A percentile compares a stretch with the other conserved stretches of the same genome.
Evolutionary conservation across 2,113 vertebrate species (phyloP).

Genomic region (Anhinga rufa): DNA sequence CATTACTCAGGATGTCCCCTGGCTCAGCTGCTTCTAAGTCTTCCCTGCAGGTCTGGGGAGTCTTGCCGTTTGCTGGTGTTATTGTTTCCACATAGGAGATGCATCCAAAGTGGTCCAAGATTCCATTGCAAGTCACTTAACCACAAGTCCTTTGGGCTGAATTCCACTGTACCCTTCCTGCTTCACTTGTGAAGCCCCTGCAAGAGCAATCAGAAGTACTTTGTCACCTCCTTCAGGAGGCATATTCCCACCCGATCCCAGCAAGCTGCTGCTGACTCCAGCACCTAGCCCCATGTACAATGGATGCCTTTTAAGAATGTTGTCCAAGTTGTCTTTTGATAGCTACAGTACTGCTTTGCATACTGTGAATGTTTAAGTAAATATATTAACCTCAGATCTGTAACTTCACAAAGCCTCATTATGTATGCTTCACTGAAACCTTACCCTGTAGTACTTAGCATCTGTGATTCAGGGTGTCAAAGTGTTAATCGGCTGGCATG

Average conservation of each 20-base stretch:
- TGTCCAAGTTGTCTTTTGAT: background rate
- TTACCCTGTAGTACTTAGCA: background rate
- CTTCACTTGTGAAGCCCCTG: background rate
- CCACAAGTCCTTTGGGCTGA: background rate
- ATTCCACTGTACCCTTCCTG: background rate
- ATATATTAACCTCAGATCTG: background rate
- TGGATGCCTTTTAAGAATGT: background rate
- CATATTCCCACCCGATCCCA: background rate
- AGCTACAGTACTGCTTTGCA: background rate
- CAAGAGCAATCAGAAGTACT: background rate
- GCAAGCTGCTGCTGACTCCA: background rate
- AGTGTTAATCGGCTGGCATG: constrained; percentile 38
- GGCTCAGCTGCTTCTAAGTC: background rate
- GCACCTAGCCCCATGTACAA: background rate
- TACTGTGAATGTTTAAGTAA: background rate
- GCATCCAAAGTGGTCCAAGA: background rate
- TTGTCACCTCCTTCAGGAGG: background rate
- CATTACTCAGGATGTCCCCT: background rate
- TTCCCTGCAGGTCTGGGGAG: background rate
- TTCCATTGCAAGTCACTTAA: background rate
- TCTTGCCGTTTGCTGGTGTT: background rate
- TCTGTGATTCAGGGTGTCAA: constrained; percentile 44
- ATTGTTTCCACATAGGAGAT: accelerated
- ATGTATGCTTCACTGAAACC: background rate
- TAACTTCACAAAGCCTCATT: constrained; percentile 26